Base-by-base conservation (phyloP, 1,140 invertebrate genomes). In the Nasonia vitripennis region DNA sequence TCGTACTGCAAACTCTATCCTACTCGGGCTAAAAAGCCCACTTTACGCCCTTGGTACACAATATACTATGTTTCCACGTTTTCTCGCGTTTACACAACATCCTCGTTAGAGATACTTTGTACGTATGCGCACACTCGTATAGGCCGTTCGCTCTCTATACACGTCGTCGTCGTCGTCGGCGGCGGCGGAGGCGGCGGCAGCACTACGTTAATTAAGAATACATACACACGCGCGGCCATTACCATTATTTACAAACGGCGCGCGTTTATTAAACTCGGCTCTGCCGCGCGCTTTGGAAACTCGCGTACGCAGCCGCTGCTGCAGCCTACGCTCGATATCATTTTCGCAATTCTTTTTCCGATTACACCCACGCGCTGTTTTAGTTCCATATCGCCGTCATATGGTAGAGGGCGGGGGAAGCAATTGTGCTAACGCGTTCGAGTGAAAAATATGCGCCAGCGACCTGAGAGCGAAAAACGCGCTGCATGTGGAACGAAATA, bases 401-500 rank as follows among this genome's bases (percentile, higher is more conserved):
- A n/a, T 34, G 70, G 1, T 7, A 5, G 23, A 7, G 20, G 55
- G 27, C 27, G 17, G 37, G 74, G 0, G 20, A 45, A 75, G 74
- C 74, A 75, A 75, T 75, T 45, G 74, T 75, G 74, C 74, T 48
- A 75, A 75, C 74, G 74, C 74, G 20, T 41, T 75, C 74, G 74
- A 45, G 74, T 75, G 74, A 45, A 75, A 75, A 75, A 75, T 75
- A 75, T 45, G 74, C 74, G 41, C 74, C 41, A 37, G 20, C 74
- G 55, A 62, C 17, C 20, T 62, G 55, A 62, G 55, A 62, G 55
- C 55, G 55, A 62, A 62, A 62, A 62, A 62, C 20, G 55, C 27
- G 27, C 27, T 27, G 27, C 20, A 62, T n/a, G 20, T 71, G 14
- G 70, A 31, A 71, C 12, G 70, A 34, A 71, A 71, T 71, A 71